These are phyloP conservation scores for Otis tarda DNA, from an alignment of 2,113 vertebrate genomes.

Conservation along the genomic window DNA sequence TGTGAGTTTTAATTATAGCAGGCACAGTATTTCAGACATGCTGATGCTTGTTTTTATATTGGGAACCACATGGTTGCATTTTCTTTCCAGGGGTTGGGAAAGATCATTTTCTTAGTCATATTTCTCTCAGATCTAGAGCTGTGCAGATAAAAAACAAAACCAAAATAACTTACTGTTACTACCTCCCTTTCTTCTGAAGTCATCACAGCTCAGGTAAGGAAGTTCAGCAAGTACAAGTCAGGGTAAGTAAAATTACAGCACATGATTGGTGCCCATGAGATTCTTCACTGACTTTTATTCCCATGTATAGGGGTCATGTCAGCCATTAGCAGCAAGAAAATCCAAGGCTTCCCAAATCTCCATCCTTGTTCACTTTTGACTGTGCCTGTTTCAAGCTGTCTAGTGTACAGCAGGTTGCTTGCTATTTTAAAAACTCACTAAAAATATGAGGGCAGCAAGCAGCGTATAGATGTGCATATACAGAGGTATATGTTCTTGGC, in stretches of 20 bases:
- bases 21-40: constrained; percentile 26
- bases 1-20: constrained; percentile 23
- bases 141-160: background rate
- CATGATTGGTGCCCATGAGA: background rate
- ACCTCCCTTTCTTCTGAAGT: background rate
- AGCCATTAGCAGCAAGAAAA: background rate
- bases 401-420: background rate
- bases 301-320: background rate
- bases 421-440: background rate
- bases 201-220: background rate
- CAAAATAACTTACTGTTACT: background rate
- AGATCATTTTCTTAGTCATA: constrained; percentile 44
- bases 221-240: background rate
- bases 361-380: background rate
- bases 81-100: constrained; percentile 26
- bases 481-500: background rate
- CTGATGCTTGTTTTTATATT: constrained; percentile 28
- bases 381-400: background rate
- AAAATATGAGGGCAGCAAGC: background rate
- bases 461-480: background rate
- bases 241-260: background rate
- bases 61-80: constrained; percentile 21
- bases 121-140: constrained; percentile 41
- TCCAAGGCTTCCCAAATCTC: background rate
- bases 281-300: background rate